Evolutionary conservation across 2,888 invertebrate genomes (phyloP).

Genomic region (Orthonevra nobilis): DNA sequence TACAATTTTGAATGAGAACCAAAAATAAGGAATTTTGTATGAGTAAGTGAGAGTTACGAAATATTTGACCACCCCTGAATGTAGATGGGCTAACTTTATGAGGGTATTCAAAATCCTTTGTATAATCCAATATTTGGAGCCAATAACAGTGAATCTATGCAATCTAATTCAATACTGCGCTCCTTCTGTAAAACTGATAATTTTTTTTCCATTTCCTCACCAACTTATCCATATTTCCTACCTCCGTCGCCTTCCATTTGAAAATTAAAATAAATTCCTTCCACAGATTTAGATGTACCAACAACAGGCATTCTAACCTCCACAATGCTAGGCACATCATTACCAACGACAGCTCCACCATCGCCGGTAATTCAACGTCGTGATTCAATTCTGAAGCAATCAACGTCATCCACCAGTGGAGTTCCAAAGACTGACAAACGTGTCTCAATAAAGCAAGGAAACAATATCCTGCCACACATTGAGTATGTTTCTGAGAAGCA

Average conservation of each 20-base stretch:
- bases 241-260: neutral
- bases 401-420: constrained; percentile 72
- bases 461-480: constrained; percentile 74
- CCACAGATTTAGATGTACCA: constrained; percentile 72
- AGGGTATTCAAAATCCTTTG: no score
- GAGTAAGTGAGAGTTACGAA: no score
- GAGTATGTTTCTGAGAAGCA: constrained; percentile 78
- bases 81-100: no score
- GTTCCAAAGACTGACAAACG: constrained; percentile 78
- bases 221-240: neutral
- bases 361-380: constrained; percentile 76
- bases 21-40: no score
- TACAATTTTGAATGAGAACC: no score
- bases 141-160: no score
- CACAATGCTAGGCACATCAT: constrained; percentile 55
- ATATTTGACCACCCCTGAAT: no score
- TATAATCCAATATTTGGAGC: no score
- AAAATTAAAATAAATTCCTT: constrained; percentile 24
- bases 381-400: constrained; percentile 79
- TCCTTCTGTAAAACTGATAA: no score
- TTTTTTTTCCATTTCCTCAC: no score
- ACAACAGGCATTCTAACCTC: constrained; percentile 71
- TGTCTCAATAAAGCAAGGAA: constrained; percentile 78
- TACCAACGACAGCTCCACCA: constrained; percentile 71
- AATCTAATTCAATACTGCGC: no score